Conservation (phyloP, 92 coral and sea anemone species). For the Parazoanthus swiftii region DNA sequence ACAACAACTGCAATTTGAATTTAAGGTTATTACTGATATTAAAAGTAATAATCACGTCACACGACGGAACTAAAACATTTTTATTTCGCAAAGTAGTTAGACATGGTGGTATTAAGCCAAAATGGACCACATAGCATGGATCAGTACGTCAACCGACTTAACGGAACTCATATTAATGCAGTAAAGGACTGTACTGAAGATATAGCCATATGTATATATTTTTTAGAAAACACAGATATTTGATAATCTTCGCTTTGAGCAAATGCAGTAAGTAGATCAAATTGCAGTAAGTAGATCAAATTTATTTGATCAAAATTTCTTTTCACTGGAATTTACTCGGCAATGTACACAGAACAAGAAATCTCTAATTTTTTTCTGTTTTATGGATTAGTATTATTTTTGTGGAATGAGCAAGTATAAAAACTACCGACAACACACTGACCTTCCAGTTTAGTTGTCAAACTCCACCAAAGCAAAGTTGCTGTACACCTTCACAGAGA, state of each 20-base stretch:
- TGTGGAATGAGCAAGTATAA: background rate
- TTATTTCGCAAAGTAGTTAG: too few relatives aligned
- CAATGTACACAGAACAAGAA: background rate
- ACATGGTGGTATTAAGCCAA: too few relatives aligned
- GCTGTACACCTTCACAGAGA: background rate
- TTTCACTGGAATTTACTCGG: background rate
- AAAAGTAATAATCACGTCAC: too few relatives aligned
- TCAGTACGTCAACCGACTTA: too few relatives aligned
- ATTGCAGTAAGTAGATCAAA: background rate
- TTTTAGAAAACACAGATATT: background rate
- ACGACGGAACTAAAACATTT: too few relatives aligned
- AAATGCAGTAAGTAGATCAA: background rate
- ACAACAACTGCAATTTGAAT: too few relatives aligned
- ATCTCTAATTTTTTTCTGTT: background rate
- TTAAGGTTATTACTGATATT: too few relatives aligned
- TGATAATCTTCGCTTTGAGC: conserved; percentile 2
- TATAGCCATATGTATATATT: background rate
- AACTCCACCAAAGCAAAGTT: background rate
- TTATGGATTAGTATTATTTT: background rate
- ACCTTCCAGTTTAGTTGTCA: background rate
- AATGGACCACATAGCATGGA: too few relatives aligned
- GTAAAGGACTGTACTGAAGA: background rate
- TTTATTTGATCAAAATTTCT: background rate
- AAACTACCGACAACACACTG: background rate
- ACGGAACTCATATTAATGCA: background rate